Percentiles rank a stretch among this genome's conserved stretches.
Evolutionary conservation across 2,888 invertebrate genomes (phyloP).

Genomic region (Ctena decussata): DNA sequence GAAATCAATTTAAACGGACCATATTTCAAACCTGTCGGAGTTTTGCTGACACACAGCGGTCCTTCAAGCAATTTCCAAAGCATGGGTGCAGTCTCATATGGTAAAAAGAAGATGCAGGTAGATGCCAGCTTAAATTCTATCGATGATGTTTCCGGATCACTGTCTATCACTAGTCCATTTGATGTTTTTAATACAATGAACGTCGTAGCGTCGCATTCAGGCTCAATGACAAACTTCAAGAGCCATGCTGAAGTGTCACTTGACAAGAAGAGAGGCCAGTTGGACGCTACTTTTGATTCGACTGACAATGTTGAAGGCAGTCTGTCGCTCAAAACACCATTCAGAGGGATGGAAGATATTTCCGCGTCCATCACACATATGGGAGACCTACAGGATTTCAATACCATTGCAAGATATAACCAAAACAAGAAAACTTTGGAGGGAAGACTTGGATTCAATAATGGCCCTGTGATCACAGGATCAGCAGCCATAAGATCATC

Average conservation of each 20-base stretch:
- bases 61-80: constrained; percentile 38
- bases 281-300: constrained; percentile 30
- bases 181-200: constrained; percentile 18
- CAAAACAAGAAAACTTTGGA: constrained; percentile 21
- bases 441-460: constrained; percentile 23
- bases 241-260: constrained; percentile 27
- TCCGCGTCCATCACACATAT: constrained; percentile 32
- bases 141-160: constrained; percentile 29
- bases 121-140: constrained; percentile 26
- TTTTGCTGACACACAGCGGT: constrained; percentile 35
- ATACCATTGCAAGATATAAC: constrained; percentile 18
- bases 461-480: not conserved
- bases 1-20: constrained; percentile 51
- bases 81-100: constrained; percentile 25
- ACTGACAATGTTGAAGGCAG: constrained; percentile 20
- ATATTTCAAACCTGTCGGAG: constrained; percentile 32
- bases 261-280: constrained; percentile 11
- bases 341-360: constrained; percentile 25
- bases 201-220: constrained; percentile 32
- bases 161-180: constrained; percentile 38
- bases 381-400: constrained; percentile 33
- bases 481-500: constrained; percentile 38
- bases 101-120: constrained; percentile 29
- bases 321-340: constrained; percentile 33
- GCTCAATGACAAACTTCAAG: constrained; percentile 40